A percentile compares a stretch with the other conserved stretches of the same genome.
Evolutionary conservation across 2,113 vertebrate genomes (phyloP).

Genomic region (Lathamus discolor): DNA sequence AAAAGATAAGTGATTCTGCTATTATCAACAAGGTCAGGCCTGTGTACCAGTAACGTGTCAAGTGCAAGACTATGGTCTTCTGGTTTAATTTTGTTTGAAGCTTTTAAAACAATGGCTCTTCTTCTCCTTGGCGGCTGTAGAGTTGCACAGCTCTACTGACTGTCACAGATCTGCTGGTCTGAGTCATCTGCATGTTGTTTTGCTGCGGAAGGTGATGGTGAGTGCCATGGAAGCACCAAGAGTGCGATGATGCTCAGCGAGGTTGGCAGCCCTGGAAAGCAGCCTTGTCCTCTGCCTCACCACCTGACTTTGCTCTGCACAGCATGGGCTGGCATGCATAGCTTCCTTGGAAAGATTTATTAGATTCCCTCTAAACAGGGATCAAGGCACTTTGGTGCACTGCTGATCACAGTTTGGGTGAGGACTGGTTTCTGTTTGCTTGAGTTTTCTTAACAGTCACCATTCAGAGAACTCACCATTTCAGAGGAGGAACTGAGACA

Average conservation of each 20-base stretch:
- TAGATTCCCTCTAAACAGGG: background rate
- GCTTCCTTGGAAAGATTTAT: background rate
- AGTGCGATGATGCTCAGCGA: rapidly evolving
- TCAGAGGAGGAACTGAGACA: background rate
- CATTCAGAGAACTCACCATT: background rate
- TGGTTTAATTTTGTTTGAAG: background rate
- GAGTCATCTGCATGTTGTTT: rapidly evolving
- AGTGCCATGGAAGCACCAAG: rapidly evolving
- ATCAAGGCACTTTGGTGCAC: background rate
- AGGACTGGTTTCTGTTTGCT: background rate
- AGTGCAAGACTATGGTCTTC: too few relatives aligned
- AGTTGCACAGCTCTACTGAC: background rate
- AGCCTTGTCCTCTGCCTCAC: background rate
- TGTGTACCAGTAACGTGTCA: rapidly evolving
- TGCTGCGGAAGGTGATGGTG: background rate
- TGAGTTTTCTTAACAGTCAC: background rate
- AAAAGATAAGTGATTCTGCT: background rate
- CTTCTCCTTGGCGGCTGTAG: background rate
- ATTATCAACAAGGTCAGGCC: background rate
- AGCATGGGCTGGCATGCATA: background rate
- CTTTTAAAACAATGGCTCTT: background rate
- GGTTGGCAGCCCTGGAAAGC: background rate
- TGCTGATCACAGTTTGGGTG: background rate
- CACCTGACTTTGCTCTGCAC: background rate
- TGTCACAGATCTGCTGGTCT: rapidly evolving